Conservation (phyloP, 2,888 invertebrate species). For the Lepidocyrtoides sp. region DNA sequence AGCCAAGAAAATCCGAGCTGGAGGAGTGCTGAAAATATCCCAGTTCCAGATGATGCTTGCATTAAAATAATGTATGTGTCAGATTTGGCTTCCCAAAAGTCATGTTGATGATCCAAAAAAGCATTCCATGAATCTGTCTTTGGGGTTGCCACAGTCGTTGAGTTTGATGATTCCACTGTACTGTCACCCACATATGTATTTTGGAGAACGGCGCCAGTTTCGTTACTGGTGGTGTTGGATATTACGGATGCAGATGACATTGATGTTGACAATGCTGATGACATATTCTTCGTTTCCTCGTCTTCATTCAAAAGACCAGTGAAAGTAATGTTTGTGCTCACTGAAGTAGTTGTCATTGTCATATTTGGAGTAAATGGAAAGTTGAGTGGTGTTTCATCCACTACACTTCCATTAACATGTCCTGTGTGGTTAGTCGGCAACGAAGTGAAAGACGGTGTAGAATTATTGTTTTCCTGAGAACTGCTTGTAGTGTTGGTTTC, state of each 20-base stretch:
- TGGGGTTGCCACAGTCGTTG: background rate
- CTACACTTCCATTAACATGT: background rate
- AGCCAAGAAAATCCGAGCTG: slow-evolving; percentile 66
- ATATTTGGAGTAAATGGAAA: background rate
- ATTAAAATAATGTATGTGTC: slow-evolving; percentile 64
- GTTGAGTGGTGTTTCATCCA: background rate
- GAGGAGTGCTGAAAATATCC: slow-evolving; percentile 53
- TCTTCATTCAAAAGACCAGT: slow-evolving; percentile 1
- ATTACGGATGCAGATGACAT: slow-evolving; percentile 25
- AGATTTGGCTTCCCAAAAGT: slow-evolving; percentile 68
- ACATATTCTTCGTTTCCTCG: background rate
- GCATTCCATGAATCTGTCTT: background rate
- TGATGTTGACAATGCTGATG: slow-evolving; percentile 5
- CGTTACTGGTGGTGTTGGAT: background rate
- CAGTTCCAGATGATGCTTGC: slow-evolving; percentile 64
- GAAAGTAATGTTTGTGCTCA: background rate
- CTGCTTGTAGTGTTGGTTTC: background rate
- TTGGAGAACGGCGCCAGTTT: background rate
- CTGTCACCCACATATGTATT: background rate
- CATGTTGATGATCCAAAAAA: slow-evolving; percentile 39
- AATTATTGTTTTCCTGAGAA: background rate
- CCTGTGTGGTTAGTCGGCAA: background rate
- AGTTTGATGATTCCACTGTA: background rate
- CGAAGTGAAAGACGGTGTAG: background rate
- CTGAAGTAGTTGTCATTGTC: background rate